A percentile compares a stretch with the other conserved stretches of the same genome.
Evolutionary conservation across 2,888 invertebrate species (phyloP).

Genomic region (Philereme transversata): DNA sequence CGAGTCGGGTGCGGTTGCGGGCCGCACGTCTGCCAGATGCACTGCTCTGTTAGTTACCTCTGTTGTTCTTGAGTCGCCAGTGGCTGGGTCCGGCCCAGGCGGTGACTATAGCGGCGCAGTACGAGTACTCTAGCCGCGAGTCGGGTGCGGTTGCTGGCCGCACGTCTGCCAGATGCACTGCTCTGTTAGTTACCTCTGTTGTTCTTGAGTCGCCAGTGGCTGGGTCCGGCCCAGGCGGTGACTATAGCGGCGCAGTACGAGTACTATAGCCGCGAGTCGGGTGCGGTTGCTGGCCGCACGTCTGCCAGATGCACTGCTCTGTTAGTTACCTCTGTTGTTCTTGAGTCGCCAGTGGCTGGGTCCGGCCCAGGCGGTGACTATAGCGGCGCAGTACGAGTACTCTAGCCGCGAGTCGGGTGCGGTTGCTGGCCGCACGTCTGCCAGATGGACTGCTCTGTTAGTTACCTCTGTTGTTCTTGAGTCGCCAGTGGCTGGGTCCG

Average conservation of each 20-base stretch:
- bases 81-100: slow-evolving; percentile 93
- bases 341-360: slow-evolving; percentile 92
- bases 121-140: slow-evolving; percentile 88
- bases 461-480: slow-evolving; percentile 78
- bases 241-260: slow-evolving; percentile 86
- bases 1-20: slow-evolving; percentile 71
- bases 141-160: slow-evolving; percentile 77
- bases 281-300: slow-evolving; percentile 80
- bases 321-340: slow-evolving; percentile 63
- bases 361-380: slow-evolving; percentile 88
- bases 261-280: slow-evolving; percentile 85
- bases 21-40: slow-evolving; percentile 83
- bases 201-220: slow-evolving; percentile 90
- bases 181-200: slow-evolving; percentile 55
- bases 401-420: slow-evolving; percentile 82
- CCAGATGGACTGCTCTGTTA: slow-evolving; percentile 48
- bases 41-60: slow-evolving; percentile 49
- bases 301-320: slow-evolving; percentile 67
- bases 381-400: slow-evolving; percentile 86
- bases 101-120: slow-evolving; percentile 82
- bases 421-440: slow-evolving; percentile 83
- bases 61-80: slow-evolving; percentile 88
- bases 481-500: slow-evolving; percentile 93
- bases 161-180: slow-evolving; percentile 78
- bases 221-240: slow-evolving; percentile 91